Conservation (phyloP, 2,888 invertebrate species). For the Drosophila tanythrix region DNA sequence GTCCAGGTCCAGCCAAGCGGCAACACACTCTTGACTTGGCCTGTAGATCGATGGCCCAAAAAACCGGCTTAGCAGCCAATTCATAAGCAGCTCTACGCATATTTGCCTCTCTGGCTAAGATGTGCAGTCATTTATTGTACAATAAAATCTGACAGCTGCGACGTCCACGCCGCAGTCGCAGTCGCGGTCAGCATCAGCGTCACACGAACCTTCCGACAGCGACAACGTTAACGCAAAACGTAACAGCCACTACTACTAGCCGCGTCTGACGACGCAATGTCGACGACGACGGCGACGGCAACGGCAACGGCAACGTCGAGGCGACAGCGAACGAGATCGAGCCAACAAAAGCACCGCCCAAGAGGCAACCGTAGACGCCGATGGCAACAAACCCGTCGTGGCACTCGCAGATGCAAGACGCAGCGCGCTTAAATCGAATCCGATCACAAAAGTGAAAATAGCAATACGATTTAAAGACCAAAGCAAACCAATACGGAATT, state of each 20-base stretch:
- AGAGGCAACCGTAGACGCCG: constrained; percentile 74
- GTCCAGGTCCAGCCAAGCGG: constrained; percentile 43
- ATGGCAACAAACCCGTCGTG: constrained; percentile 80
- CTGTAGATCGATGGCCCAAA: constrained; percentile 37
- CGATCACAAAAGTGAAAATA: constrained; percentile 63
- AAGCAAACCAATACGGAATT: constrained; percentile 17
- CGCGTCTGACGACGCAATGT: constrained; percentile 42
- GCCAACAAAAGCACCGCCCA: constrained; percentile 77
- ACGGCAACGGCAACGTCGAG: constrained; percentile 6
- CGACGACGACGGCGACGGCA: background rate
- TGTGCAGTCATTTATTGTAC: constrained; percentile 71
- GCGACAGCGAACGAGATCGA: constrained; percentile 70
- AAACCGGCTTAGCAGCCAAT: constrained; percentile 67
- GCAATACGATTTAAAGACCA: constrained; percentile 28
- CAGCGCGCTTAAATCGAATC: constrained; percentile 57
- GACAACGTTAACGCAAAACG: constrained; percentile 43
- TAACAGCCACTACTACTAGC: constrained; percentile 46
- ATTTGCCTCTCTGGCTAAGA: constrained; percentile 60
- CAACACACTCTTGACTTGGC: constrained; percentile 11
- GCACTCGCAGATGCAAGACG: constrained; percentile 77
- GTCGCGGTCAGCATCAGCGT: constrained; percentile 19
- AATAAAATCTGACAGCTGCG: constrained; percentile 55
- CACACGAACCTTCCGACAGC: constrained; percentile 56
- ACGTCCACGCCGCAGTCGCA: constrained; percentile 22
- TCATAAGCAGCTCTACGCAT: constrained; percentile 56